Evolutionary conservation across 2,888 invertebrate species (phyloP).

Genomic region (Ennomos erosarius): DNA sequence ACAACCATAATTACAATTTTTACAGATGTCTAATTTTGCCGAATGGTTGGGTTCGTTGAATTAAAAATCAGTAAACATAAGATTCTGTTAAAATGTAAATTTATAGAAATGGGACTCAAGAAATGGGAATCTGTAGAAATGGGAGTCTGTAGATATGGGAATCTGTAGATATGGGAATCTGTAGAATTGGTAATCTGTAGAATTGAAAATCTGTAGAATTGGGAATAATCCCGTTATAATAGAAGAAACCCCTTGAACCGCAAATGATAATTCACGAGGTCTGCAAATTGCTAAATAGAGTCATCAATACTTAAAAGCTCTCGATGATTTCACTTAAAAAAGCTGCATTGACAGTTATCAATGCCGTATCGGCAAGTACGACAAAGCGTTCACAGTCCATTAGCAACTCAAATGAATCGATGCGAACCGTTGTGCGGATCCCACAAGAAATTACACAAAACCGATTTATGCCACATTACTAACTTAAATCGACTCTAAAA

Average conservation of each 20-base stretch:
- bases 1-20: too few species aligned
- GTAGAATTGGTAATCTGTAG: too few species aligned
- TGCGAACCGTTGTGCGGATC: constrained; percentile 56
- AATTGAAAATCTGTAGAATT: too few species aligned
- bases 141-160: too few species aligned
- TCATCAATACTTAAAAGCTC: constrained; percentile 13
- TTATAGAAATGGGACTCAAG: too few species aligned
- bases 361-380: constrained; percentile 28
- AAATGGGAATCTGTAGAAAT: too few species aligned
- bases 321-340: constrained; percentile 22
- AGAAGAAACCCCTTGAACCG: constrained; percentile 5
- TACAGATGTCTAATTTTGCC: too few species aligned
- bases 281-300: constrained; percentile 36
- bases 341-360: constrained; percentile 26
- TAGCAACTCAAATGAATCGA: constrained; percentile 59
- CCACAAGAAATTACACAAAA: constrained; percentile 70
- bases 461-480: constrained; percentile 72
- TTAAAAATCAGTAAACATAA: too few species aligned
- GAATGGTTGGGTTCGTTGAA: too few species aligned
- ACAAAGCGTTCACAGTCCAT: constrained; percentile 69
- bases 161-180: too few species aligned
- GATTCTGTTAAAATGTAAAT: too few species aligned
- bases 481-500: constrained; percentile 80
- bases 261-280: constrained; percentile 6
- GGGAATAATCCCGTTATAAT: neutral